phyloP scores from a whole-genome alignment of 2,797 vertebrate genomes.

The Taenioides sp. region DNA sequence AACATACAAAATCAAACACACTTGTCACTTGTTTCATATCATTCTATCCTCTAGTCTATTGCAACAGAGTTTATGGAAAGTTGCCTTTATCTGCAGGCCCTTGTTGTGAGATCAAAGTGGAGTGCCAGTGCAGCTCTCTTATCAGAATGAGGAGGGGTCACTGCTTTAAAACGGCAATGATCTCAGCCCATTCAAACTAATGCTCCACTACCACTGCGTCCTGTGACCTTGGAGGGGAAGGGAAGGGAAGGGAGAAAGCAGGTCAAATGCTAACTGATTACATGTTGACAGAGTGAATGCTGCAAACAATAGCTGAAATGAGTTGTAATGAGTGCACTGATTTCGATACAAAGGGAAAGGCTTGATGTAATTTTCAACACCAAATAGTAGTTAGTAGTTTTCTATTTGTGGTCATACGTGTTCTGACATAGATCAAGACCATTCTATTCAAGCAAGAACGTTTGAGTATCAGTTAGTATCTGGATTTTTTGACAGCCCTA shows the following conservation, averaged over 20 bases:
- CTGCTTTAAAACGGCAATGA: slow-evolving; percentile 42
- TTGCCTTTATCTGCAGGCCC: neutral
- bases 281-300: slow-evolving; percentile 40
- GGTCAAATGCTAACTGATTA: slow-evolving; percentile 67
- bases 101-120: slow-evolving; percentile 43
- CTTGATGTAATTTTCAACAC: too few relatives aligned
- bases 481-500: too few relatives aligned
- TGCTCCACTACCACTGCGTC: slow-evolving; percentile 15
- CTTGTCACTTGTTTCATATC: neutral
- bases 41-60: neutral
- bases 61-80: slow-evolving; percentile 8
- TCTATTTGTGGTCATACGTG: too few relatives aligned
- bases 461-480: too few relatives aligned
- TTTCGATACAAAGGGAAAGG: too few relatives aligned
- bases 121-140: slow-evolving; percentile 28
- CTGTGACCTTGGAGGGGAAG: slow-evolving; percentile 39
- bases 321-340: neutral
- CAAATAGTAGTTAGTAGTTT: too few relatives aligned
- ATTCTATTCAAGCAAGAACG: too few relatives aligned
- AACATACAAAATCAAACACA: neutral
- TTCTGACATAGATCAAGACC: too few relatives aligned
- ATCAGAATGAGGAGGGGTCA: slow-evolving; percentile 38
- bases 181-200: slow-evolving; percentile 44
- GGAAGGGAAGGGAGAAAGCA: slow-evolving; percentile 36
- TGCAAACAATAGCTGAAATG: neutral